phyloP scores from a whole-genome alignment of 2,888 invertebrate genomes.

The Aplocera efformata region DNA sequence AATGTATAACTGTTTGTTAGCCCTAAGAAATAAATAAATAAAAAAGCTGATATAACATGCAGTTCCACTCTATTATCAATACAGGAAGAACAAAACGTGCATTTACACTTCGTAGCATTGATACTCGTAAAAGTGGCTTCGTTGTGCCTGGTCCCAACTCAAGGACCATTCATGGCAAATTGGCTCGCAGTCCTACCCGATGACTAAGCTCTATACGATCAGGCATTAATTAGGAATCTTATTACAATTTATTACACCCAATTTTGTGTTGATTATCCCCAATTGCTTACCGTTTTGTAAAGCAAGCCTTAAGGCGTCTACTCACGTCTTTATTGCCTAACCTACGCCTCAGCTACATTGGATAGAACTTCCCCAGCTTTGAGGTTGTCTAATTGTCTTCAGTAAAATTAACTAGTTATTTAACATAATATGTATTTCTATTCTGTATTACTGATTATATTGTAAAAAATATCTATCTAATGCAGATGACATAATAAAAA shows the following conservation, averaged over 20 bases:
- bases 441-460: too few species aligned
- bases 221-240: slow-evolving; percentile 35
- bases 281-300: slow-evolving; percentile 33
- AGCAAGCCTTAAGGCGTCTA: slow-evolving; percentile 26
- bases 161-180: slow-evolving; percentile 12
- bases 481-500: too few species aligned
- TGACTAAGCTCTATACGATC: slow-evolving; percentile 29
- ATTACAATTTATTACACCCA: slow-evolving; percentile 45
- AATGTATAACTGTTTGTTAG: too few species aligned
- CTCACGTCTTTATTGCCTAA: slow-evolving; percentile 27
- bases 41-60: too few species aligned
- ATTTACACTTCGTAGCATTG: too few species aligned
- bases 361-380: slow-evolving; percentile 3
- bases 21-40: too few species aligned
- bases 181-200: slow-evolving; percentile 25
- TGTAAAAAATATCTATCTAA: too few species aligned
- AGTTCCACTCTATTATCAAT: too few species aligned
- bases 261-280: slow-evolving; percentile 46
- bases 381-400: not conserved
- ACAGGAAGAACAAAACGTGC: too few species aligned
- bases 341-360: slow-evolving; percentile 9
- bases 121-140: not conserved
- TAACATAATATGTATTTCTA: too few species aligned
- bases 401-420: too few species aligned
- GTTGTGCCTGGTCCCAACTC: slow-evolving; percentile 18